phyloP scores from a whole-genome alignment of 2,113 vertebrate genomes.

The Saimiri boliviensis region DNA sequence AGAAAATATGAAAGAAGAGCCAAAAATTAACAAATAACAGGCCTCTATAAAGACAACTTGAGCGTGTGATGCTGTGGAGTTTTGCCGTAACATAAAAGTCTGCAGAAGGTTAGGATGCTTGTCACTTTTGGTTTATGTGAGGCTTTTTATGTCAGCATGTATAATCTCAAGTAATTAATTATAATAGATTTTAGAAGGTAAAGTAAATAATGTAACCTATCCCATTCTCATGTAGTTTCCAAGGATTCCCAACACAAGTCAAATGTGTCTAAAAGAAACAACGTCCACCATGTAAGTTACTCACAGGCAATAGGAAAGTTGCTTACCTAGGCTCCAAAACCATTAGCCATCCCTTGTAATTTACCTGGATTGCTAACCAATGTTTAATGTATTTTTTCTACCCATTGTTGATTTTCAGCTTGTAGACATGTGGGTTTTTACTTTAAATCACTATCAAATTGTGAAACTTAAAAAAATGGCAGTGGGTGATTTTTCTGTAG shows the following conservation, averaged over 20 bases:
- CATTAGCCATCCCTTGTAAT: not conserved
- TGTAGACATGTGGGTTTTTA: constrained; percentile 28
- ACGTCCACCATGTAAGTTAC: not conserved
- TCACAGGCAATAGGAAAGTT: constrained; percentile 35
- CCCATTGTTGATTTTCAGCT: constrained; percentile 30
- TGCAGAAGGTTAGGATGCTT: constrained; percentile 64
- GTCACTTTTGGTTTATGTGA: constrained; percentile 73
- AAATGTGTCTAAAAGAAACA: constrained; percentile 66
- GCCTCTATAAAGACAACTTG: not conserved
- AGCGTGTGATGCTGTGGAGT: not conserved
- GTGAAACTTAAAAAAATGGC: constrained; percentile 26
- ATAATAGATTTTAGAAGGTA: constrained; percentile 66
- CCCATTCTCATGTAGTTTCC: constrained; percentile 1
- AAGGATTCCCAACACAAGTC: constrained; percentile 53
- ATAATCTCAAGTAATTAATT: constrained; percentile 71
- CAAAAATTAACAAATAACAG: constrained; percentile 41
- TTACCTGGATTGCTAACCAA: not conserved
- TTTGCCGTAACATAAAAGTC: not conserved
- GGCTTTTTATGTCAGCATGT: constrained; percentile 40
- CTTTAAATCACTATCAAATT: constrained; percentile 52
- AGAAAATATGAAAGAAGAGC: constrained; percentile 42
- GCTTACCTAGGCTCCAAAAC: constrained; percentile 7
- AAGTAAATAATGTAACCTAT: constrained; percentile 71
- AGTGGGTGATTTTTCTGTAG: constrained; percentile 28
- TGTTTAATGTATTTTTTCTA: constrained; percentile 47